Conservation (phyloP, 2,113 vertebrate genomes). For the Gadus macrocephalus region DNA sequence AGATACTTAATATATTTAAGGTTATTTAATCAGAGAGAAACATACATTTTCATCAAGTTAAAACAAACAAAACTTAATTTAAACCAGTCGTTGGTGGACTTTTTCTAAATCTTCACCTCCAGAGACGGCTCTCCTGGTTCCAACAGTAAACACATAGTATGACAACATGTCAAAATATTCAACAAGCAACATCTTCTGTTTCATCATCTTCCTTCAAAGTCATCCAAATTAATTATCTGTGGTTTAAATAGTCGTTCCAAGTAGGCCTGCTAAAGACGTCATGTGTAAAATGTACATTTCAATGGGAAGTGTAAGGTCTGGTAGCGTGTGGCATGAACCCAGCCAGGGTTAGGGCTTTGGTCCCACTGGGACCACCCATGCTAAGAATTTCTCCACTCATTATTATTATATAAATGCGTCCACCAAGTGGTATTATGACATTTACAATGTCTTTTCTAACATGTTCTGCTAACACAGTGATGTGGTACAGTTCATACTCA, state of each 20-base stretch:
- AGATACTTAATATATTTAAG: neutral
- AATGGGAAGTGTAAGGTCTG: too few relatives aligned
- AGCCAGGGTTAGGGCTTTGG: too few relatives aligned
- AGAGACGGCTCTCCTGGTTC: too few relatives aligned
- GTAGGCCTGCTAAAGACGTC: too few relatives aligned
- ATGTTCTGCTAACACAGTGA: neutral
- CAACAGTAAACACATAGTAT: too few relatives aligned
- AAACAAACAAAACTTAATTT: conserved; percentile 2
- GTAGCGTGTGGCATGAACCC: too few relatives aligned
- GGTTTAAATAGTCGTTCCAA: too few relatives aligned
- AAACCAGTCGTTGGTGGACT: neutral
- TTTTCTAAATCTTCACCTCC: neutral
- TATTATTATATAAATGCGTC: neutral
- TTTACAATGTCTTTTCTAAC: neutral
- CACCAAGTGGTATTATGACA: neutral
- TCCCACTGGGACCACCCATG: too few relatives aligned
- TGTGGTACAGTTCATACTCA: neutral
- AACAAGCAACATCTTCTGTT: neutral
- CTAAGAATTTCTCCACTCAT: neutral
- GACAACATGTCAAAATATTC: neutral
- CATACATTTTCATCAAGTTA: neutral
- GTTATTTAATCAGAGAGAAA: neutral
- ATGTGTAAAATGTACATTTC: too few relatives aligned
- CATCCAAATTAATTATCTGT: too few relatives aligned
- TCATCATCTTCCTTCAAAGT: neutral